These are phyloP conservation scores for Hucho hucho DNA, from an alignment of 2,113 vertebrate species.

Conservation along the genomic window DNA sequence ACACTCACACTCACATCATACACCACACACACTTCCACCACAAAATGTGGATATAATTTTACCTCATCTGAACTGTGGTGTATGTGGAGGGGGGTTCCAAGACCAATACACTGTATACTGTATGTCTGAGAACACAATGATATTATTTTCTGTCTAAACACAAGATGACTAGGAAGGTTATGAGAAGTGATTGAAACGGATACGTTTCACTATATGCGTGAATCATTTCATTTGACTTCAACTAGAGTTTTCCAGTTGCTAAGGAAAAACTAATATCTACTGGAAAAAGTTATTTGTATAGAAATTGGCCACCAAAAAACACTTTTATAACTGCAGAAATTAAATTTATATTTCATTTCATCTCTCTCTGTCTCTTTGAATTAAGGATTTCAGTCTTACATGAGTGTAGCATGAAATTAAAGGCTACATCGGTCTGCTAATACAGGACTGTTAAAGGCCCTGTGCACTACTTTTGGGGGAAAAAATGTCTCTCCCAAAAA, in stretches of 20 bases:
- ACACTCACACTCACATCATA: not conserved
- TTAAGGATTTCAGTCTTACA: too few relatives aligned
- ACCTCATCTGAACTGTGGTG: not conserved
- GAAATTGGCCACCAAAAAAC: not conserved
- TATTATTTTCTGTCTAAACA: not conserved
- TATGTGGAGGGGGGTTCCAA: constrained; percentile 5
- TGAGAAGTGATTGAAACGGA: not conserved
- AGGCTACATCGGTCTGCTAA: too few relatives aligned
- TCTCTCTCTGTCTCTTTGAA: too few relatives aligned
- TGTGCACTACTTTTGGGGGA: too few relatives aligned
- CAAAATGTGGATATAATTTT: not conserved
- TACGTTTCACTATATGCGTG: constrained; percentile 6
- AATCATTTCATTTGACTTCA: constrained; percentile 6
- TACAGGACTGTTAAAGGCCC: too few relatives aligned
- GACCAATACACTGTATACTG: not conserved
- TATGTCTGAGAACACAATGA: not conserved
- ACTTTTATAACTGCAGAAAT: too few relatives aligned
- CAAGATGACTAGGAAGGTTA: not conserved
- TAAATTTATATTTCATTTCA: too few relatives aligned
- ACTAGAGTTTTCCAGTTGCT: not conserved
- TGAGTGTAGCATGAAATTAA: too few relatives aligned
- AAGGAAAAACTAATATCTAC: constrained; percentile 11
- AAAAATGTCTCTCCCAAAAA: too few relatives aligned
- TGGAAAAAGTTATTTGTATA: not conserved
- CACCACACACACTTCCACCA: not conserved